Percentiles rank a stretch among this genome's conserved stretches.
These are phyloP conservation scores for Engystomops pustulosus DNA, from an alignment of 2,113 vertebrate genomes.

Conservation along the genomic window DNA sequence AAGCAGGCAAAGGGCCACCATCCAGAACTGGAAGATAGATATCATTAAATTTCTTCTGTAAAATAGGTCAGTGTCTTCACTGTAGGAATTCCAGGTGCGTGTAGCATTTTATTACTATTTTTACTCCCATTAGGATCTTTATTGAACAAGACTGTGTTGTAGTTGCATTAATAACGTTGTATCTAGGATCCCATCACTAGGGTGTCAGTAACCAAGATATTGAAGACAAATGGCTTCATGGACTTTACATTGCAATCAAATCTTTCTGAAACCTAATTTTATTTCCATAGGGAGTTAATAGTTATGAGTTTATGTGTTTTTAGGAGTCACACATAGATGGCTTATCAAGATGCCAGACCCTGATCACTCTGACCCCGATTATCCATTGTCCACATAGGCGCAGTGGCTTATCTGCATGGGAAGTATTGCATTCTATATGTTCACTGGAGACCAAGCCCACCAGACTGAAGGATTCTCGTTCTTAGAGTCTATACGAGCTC, in stretches of 20 bases:
- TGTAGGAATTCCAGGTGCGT: not conserved
- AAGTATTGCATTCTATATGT: no score
- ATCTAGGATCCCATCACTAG: not conserved
- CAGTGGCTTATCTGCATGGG: no score
- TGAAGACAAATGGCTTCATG: not conserved
- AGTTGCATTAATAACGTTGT: not conserved
- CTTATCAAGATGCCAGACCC: no score
- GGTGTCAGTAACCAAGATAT: not conserved
- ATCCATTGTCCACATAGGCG: no score
- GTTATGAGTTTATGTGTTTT: not conserved
- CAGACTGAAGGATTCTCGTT: no score
- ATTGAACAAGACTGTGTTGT: not conserved
- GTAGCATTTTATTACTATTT: not conserved
- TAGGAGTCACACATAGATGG: no score
- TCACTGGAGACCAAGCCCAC: no score
- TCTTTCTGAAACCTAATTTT: not conserved
- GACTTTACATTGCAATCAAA: not conserved
- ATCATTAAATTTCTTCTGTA: conserved; percentile 28
- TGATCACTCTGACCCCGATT: no score
- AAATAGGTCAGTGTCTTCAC: conserved; percentile 21
- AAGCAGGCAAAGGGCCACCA: conserved; percentile 12
- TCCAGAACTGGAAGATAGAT: not conserved
- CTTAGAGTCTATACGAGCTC: no score
- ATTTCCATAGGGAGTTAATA: not conserved
- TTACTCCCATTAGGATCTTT: not conserved